These are phyloP conservation scores for Martes flavigula DNA, from an alignment of 2,797 vertebrate species.

Conservation along the genomic window DNA sequence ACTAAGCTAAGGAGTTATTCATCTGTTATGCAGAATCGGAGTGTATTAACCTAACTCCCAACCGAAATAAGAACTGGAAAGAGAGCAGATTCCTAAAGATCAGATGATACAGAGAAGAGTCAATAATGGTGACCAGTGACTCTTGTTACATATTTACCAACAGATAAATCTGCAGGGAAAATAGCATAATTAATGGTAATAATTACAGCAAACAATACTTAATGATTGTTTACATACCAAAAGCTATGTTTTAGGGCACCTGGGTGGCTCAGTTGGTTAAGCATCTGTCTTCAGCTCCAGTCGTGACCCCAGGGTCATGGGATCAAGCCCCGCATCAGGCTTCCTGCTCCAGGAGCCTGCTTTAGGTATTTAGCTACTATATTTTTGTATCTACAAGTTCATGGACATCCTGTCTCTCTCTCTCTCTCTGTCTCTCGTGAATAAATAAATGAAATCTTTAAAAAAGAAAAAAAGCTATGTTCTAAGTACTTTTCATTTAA, in stretches of 20 bases:
- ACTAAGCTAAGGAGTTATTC: neutral
- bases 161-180: neutral
- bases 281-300: too few species aligned
- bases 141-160: neutral
- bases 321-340: too few species aligned
- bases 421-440: too few species aligned
- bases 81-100: neutral
- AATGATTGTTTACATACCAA: neutral
- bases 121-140: neutral
- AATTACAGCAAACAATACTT: neutral
- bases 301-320: too few species aligned
- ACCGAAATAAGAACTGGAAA: neutral
- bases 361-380: too few species aligned
- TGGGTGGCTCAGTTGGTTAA: too few species aligned
- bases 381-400: too few species aligned
- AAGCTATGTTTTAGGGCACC: neutral
- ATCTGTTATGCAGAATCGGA: neutral
- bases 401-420: too few species aligned
- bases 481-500: neutral
- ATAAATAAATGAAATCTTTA: too few species aligned
- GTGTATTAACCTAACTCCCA: neutral
- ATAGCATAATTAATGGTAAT: neutral
- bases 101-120: neutral
- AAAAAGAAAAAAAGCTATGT: neutral
- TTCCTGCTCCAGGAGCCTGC: too few species aligned